Conservation (phyloP, 2,113 vertebrate species). For the Clarias gariepinus region DNA sequence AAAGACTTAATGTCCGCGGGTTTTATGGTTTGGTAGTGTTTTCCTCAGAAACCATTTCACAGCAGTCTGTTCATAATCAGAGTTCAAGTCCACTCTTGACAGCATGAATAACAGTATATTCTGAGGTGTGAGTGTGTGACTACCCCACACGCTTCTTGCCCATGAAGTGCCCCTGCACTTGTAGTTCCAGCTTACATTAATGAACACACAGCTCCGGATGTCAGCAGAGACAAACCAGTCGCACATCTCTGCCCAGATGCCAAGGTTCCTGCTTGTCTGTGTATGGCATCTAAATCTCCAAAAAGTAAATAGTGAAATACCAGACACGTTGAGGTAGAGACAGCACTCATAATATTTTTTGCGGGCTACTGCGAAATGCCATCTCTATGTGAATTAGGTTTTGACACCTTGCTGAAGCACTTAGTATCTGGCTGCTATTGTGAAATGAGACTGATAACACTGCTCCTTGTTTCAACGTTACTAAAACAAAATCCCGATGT, state of each 20-base stretch:
- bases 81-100: conserved; percentile 16
- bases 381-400: conserved; percentile 39
- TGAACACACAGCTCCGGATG: neutral
- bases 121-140: conserved; percentile 12
- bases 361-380: conserved; percentile 44
- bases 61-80: conserved; percentile 33
- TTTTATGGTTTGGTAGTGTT: conserved; percentile 4
- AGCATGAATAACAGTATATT: conserved; percentile 17
- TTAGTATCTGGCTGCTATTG: conserved; percentile 44
- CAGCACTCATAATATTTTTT: conserved; percentile 40
- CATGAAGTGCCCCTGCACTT: neutral
- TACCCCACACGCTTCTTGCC: neutral
- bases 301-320: conserved; percentile 44
- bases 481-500: neutral
- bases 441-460: conserved; percentile 27
- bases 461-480: conserved; percentile 14
- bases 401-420: conserved; percentile 29
- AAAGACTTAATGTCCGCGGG: neutral
- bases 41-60: neutral
- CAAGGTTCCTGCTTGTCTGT: conserved; percentile 24
- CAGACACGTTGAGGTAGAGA: conserved; percentile 38
- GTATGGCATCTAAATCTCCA: conserved; percentile 33
- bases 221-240: conserved; percentile 20
- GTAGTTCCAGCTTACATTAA: conserved; percentile 3
- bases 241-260: conserved; percentile 17